Evolutionary conservation across 35 echinoderm and acorn worm species (phyloP).

Genomic region (Patiria miniata): DNA sequence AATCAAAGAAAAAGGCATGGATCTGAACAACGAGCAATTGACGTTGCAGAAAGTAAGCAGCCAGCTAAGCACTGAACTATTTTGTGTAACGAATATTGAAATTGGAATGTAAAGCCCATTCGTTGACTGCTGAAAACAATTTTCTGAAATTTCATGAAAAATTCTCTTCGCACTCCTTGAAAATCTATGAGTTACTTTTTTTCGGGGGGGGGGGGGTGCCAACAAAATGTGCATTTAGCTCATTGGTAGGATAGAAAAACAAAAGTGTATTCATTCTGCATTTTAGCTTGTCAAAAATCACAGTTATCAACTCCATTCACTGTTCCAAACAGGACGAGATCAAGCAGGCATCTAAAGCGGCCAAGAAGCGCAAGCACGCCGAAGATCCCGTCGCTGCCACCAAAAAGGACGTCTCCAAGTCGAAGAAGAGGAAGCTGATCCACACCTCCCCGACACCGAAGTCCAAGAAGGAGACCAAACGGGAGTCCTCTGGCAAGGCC

Average conservation of each 20-base stretch:
- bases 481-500: constrained; percentile 14
- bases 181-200: too few species aligned
- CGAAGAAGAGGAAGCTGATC: constrained; percentile 44
- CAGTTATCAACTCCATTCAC: background rate
- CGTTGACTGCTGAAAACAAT: too few species aligned
- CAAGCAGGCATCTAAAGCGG: constrained; percentile 30
- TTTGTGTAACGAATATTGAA: too few species aligned
- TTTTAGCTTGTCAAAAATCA: background rate
- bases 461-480: constrained; percentile 37
- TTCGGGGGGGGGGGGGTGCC: too few species aligned
- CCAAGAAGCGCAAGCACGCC: constrained; percentile 42
- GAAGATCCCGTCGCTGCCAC: background rate
- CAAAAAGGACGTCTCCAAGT: background rate
- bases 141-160: too few species aligned
- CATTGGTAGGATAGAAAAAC: background rate
- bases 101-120: too few species aligned
- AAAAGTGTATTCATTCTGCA: background rate
- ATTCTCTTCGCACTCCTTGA: too few species aligned
- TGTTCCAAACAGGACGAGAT: constrained; percentile 36
- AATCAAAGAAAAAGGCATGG: too few species aligned
- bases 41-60: too few species aligned
- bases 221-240: background rate
- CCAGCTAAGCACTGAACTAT: too few species aligned
- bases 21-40: too few species aligned
- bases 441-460: constrained; percentile 1